Base-by-base conservation (phyloP, 2,797 vertebrate genomes). In the Neopelma chrysocephalum region DNA sequence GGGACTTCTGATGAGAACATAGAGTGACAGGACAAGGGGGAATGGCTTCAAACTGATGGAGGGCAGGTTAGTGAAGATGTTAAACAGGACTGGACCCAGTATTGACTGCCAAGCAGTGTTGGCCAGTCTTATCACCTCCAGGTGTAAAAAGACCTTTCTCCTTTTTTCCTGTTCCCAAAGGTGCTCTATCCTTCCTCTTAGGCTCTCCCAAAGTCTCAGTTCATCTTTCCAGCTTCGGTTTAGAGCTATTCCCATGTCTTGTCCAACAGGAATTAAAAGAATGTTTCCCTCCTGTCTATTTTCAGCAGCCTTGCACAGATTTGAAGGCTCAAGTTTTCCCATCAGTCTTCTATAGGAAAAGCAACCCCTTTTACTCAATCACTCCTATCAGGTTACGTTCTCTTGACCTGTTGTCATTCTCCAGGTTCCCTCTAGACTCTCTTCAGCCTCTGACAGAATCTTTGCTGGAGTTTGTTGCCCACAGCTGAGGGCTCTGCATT, bases 381-480 rank as follows among this genome's bases (percentile, higher is more conserved):
- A 71, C 82, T 82, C 42, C 78, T 54, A 27, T 58, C 45, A 62
- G 50, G 54, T 88, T 64, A 7, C 20, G 8, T 76, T 92, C 81
- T 79, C 32, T 54, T 96, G 86, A 84, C 73, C 73, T 62, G 38
- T 82, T 93, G 77, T 69, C 83, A 79, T 51, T 89, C 83, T 89
- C 47, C 2, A 3, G 16, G 42, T 53, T 92, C 78, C 47, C 70
- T 66, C 31, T 73, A 36, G 78, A 48, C 36, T 87, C 42, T 65
- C 16, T 48, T 71, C 40, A 50, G 45, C 32, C 57, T 45, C 61
- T 68, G 45, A 20, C 58, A 82, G 72, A 82, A 27, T 69, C 45
- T 75, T 53, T 83, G 29, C 65, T 61, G 42, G 32, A 34, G 23
- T 16, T 50, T 26, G 10, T 72, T 94, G 73, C 81, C 69, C 38